Evolutionary conservation across 2,113 vertebrate species (phyloP), one percentile per base, ranked within the genome.

Genomic region (Galeopterus variegatus): DNA sequence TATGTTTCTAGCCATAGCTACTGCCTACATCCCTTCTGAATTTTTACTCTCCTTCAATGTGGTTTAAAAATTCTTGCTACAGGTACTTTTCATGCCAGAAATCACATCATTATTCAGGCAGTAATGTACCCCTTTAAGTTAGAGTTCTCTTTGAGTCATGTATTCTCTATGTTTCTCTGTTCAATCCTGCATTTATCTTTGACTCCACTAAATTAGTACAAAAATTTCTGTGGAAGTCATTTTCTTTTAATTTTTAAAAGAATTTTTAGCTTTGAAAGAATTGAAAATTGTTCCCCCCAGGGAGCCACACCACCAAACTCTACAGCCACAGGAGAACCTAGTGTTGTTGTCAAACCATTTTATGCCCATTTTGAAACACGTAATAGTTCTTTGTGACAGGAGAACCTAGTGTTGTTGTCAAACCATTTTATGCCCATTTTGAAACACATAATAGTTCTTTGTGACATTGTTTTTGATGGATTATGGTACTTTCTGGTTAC

Each of bases 151-250:
- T 70, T 50, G 19, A 52, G 54, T 72, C 36, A 83, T 77, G 80
- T 80, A 73, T 84, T 91, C 70, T 85, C 21, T 56, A 1, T 85
- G 13, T 45, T 70, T 97, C 50, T 62, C n/a, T 92, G 7, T 83
- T 92, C 26, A 93, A 24, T 72, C 41, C 76, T 88, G 11, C 15
- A 91, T 50, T 86, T 91, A 50, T 92, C 87, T 93, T 18, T 87
- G 18, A 87, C 17, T 36, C 11, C 62, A 62, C 24, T 85, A 93
- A 90, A 56, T 82, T 48, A 76, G 31, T 50, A 64, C 17, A 50
- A 93, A 5, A 77, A 77, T 83, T 83, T 50, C 26, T 33, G 58
- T n/a, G 15, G 67, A 88, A 83, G 4, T 0, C 0, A 19, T 24
- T 80, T 72, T 50, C 6, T 81, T 80, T 73, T 80, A 1, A 54